A percentile compares a stretch with the other conserved stretches of the same genome.
phyloP scores from a whole-genome alignment of 2,797 vertebrate species.

The Sphaeramia orbicularis region DNA sequence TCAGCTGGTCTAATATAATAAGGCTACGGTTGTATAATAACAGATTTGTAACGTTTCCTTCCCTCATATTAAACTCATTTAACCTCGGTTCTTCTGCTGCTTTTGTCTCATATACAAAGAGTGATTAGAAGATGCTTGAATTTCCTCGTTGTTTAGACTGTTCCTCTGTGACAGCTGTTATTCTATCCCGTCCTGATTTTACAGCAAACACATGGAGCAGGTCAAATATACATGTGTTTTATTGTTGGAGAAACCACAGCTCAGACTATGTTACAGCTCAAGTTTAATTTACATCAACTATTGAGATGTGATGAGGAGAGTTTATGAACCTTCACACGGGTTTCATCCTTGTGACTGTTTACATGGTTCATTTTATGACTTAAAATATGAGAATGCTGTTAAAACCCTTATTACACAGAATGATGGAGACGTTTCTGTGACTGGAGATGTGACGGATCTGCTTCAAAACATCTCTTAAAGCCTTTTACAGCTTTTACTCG shows the following conservation, averaged over 20 bases:
- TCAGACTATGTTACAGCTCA: not conserved
- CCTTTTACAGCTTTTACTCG: not conserved
- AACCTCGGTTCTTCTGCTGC: not conserved
- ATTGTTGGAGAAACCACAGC: not conserved
- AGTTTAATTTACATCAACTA: conserved; percentile 19
- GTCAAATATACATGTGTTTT: not conserved
- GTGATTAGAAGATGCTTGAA: no score
- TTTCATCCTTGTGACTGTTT: conserved; percentile 7
- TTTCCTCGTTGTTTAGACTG: no score
- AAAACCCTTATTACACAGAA: conserved; percentile 20
- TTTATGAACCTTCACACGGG: not conserved
- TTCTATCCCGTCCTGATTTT: not conserved
- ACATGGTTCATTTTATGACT: conserved; percentile 17
- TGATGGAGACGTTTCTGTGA: not conserved
- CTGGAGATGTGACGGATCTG: not conserved
- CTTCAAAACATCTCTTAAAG: conserved; percentile 1
- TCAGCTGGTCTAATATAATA: no score
- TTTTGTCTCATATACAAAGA: no score
- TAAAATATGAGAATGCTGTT: conserved; percentile 18
- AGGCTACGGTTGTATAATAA: no score
- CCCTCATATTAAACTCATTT: no score
- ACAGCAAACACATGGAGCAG: conserved; percentile 4
- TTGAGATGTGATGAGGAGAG: not conserved
- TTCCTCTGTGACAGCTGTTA: not conserved
- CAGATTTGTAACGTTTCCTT: no score